Conservation (phyloP, 2,113 vertebrate species). For the Antennarius striatus region DNA sequence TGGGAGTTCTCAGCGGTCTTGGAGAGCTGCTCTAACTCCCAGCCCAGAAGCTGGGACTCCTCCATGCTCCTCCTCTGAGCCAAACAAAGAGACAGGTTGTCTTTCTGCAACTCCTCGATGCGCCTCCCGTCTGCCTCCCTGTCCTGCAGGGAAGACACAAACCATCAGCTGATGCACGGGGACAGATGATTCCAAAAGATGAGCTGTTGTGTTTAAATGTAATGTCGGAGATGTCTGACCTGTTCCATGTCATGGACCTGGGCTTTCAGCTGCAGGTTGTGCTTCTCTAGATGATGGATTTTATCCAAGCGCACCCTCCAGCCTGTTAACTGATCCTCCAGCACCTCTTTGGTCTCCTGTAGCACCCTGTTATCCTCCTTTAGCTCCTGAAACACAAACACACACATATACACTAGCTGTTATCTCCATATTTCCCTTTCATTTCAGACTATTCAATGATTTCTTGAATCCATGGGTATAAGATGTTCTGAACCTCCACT, state of each 20-base stretch:
- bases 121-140: constrained; percentile 85
- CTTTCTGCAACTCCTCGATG: constrained; percentile 89
- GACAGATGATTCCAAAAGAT: not conserved
- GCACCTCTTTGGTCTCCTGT: constrained; percentile 95
- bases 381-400: constrained; percentile 82
- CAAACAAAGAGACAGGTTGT: constrained; percentile 90
- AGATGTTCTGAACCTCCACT: constrained; percentile 84
- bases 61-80: constrained; percentile 95
- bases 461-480: not conserved
- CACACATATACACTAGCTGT: not conserved
- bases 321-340: constrained; percentile 93
- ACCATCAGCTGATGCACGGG: not conserved
- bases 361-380: constrained; percentile 98
- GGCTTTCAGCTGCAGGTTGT: constrained; percentile 90
- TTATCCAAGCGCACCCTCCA: constrained; percentile 92
- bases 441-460: not conserved
- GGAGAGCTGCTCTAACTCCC: constrained; percentile 92
- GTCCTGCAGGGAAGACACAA: constrained; percentile 76
- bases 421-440: no score
- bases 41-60: constrained; percentile 89
- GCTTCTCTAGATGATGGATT: constrained; percentile 96
- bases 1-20: constrained; percentile 85
- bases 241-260: constrained; percentile 94
- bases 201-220: not conserved
- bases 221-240: constrained; percentile 74